A percentile compares a stretch with the other conserved stretches of the same genome.
Evolutionary conservation across 2,888 invertebrate genomes (phyloP).

Genomic region (Leptopilina syphax): DNA sequence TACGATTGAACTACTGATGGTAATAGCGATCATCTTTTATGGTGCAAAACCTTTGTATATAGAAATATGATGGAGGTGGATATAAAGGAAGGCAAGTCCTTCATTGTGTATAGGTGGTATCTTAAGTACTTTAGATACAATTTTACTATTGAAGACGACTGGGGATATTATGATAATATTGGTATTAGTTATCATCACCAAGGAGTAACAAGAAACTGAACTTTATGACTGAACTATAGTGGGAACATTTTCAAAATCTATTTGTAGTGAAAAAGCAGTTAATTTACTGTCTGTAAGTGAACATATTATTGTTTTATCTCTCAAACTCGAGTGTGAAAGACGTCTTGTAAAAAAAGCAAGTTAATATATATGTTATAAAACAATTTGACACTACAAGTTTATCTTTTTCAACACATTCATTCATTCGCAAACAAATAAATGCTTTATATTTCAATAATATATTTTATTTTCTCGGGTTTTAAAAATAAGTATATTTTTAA

Average conservation of each 20-base stretch:
- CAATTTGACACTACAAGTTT: not conserved
- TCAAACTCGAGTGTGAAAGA: not conserved
- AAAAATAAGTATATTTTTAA: too few species aligned
- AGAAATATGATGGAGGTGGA: slow-evolving; percentile 52
- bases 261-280: slow-evolving; percentile 7
- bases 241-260: slow-evolving; percentile 20
- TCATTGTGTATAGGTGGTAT: slow-evolving; percentile 49
- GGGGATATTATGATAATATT: slow-evolving; percentile 8
- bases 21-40: slow-evolving; percentile 39
- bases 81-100: slow-evolving; percentile 42
- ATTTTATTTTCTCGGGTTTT: too few species aligned
- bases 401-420: not conserved
- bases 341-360: slow-evolving; percentile 15
- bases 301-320: slow-evolving; percentile 5
- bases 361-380: slow-evolving; percentile 20
- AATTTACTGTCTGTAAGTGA: slow-evolving; percentile 20
- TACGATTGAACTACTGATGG: not conserved
- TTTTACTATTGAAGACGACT: not conserved
- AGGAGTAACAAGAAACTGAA: not conserved
- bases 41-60: slow-evolving; percentile 52
- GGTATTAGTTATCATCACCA: slow-evolving; percentile 1
- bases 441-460: too few species aligned
- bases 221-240: not conserved
- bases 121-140: slow-evolving; percentile 46
- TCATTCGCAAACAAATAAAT: too few species aligned